phyloP scores from a whole-genome alignment of 2,888 invertebrate genomes.

The Conus canariensis region DNA sequence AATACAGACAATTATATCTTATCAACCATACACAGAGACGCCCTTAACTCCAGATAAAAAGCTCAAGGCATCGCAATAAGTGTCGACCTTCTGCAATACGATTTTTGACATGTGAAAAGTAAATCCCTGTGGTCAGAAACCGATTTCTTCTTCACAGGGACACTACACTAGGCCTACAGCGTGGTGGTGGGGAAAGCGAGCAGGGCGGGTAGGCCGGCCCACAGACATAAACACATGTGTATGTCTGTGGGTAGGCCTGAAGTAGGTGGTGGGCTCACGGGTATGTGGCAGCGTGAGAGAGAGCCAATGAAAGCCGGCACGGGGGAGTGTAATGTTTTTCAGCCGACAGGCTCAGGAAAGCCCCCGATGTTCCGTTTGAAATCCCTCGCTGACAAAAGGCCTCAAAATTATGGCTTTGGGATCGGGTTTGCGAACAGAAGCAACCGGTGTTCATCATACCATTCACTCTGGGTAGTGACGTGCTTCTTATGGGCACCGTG shows the following conservation, averaged over 20 bases:
- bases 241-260: too few species aligned
- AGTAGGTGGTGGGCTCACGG: not conserved
- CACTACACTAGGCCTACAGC: not conserved
- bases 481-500: not conserved
- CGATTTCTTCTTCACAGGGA: not conserved
- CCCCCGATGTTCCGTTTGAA: conserved; percentile 15
- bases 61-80: too few species aligned
- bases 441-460: not conserved
- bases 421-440: not conserved
- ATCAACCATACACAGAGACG: too few species aligned
- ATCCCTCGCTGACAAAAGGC: conserved; percentile 25
- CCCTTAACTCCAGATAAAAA: too few species aligned
- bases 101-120: too few species aligned
- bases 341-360: not conserved
- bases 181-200: not conserved
- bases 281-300: not conserved
- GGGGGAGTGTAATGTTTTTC: conserved; percentile 17
- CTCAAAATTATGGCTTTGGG: conserved; percentile 29
- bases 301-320: not conserved
- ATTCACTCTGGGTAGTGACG: not conserved
- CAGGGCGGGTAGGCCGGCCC: not conserved
- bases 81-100: too few species aligned
- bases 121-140: too few species aligned
- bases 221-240: too few species aligned
- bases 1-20: too few species aligned